These are phyloP conservation scores for Pogonomyrmex barbatus DNA, from an alignment of 1,140 invertebrate species.

Conservation along the genomic window DNA sequence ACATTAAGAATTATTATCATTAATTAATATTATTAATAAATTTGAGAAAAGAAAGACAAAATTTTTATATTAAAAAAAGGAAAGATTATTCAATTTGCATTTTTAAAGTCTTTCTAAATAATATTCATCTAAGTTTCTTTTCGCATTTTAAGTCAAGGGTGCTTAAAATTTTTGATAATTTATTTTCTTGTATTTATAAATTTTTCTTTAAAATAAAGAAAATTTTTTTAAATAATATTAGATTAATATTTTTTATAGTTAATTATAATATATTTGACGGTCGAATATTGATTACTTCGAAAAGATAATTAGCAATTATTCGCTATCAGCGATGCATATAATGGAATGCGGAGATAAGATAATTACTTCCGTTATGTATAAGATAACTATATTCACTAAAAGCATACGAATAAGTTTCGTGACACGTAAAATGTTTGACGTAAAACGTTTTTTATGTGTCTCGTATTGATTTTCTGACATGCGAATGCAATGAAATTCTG, in stretches of 20 bases:
- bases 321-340: not conserved
- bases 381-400: not conserved
- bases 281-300: not conserved
- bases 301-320: not conserved
- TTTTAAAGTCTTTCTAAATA: not conserved
- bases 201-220: not conserved
- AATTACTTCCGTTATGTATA: not conserved
- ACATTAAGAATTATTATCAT: not conserved
- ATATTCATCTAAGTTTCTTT: not conserved
- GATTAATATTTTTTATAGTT: not conserved
- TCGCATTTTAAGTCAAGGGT: not conserved
- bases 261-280: not conserved
- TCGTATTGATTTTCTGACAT: constrained; percentile 68
- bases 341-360: not conserved
- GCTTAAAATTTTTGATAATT: not conserved
- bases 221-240: not conserved
- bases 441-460: constrained; percentile 32
- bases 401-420: not conserved
- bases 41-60: not conserved
- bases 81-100: not conserved
- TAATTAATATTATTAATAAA: not conserved
- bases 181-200: not conserved
- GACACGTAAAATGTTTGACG: constrained; percentile 29
- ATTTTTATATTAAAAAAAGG: not conserved
- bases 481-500: not conserved